Evolutionary conservation across 2,797 vertebrate genomes (phyloP).

Genomic region (Enteromius anoplus): DNA sequence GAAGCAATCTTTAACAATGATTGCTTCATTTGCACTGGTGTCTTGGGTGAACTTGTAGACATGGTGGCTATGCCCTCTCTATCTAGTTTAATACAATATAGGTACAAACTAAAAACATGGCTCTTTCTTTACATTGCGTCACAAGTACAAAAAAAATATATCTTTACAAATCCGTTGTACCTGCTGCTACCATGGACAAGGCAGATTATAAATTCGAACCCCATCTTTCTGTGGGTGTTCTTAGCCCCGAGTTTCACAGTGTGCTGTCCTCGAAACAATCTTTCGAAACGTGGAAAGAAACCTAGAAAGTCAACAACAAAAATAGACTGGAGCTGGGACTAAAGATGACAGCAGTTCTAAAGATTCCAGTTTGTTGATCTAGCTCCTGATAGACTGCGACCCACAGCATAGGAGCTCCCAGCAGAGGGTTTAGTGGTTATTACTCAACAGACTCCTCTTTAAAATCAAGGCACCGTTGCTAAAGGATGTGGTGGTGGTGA

Average conservation of each 20-base stretch:
- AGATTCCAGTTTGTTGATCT: constrained; percentile 47
- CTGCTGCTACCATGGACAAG: constrained; percentile 55
- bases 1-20: constrained; percentile 73
- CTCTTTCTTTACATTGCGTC: constrained; percentile 60
- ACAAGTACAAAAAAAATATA: constrained; percentile 47
- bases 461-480: constrained; percentile 45
- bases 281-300: constrained; percentile 42
- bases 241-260: constrained; percentile 54
- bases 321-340: constrained; percentile 26
- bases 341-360: constrained; percentile 41
- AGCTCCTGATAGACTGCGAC: constrained; percentile 25
- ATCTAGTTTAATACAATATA: constrained; percentile 63
- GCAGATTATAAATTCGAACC: constrained; percentile 47
- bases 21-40: constrained; percentile 70
- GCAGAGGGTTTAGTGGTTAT: constrained; percentile 53
- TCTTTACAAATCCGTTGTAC: constrained; percentile 49
- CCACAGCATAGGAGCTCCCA: constrained; percentile 31
- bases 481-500: constrained; percentile 43
- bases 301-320: constrained; percentile 29
- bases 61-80: constrained; percentile 64
- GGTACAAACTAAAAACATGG: constrained; percentile 62
- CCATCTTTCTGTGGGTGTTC: constrained; percentile 33
- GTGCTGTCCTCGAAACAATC: constrained; percentile 43
- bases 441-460: constrained; percentile 59
- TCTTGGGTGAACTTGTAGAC: constrained; percentile 65